Conservation (phyloP, 2,888 invertebrate genomes). For the Tipula vernalis region DNA sequence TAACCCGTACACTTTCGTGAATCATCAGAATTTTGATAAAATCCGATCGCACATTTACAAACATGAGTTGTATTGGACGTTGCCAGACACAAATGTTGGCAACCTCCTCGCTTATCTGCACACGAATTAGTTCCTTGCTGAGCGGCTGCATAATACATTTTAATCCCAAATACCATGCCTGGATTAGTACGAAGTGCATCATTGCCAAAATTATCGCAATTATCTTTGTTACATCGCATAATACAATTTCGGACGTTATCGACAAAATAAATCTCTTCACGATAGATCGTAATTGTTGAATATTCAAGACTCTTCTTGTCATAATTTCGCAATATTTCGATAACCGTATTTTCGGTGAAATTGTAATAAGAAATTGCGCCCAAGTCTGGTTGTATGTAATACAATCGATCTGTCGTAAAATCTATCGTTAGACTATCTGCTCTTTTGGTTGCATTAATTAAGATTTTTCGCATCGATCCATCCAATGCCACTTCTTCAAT, state of each 20-base stretch:
- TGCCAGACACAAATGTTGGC: constrained; percentile 65
- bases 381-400: constrained; percentile 51
- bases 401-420: constrained; percentile 45
- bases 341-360: constrained; percentile 23
- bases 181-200: constrained; percentile 47
- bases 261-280: constrained; percentile 52
- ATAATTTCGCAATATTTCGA: background rate
- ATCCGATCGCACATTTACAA: constrained; percentile 70
- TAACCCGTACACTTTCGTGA: constrained; percentile 41
- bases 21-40: constrained; percentile 40
- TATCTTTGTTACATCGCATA: constrained; percentile 47
- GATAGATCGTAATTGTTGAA: constrained; percentile 44
- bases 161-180: constrained; percentile 47
- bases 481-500: constrained; percentile 55
- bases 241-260: constrained; percentile 49
- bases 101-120: constrained; percentile 41
- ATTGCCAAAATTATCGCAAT: constrained; percentile 31
- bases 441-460: constrained; percentile 25
- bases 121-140: constrained; percentile 49
- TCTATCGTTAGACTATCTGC: constrained; percentile 49
- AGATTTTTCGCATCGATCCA: constrained; percentile 39
- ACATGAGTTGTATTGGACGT: constrained; percentile 40
- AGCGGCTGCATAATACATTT: constrained; percentile 55
- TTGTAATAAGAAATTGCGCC: constrained; percentile 50
- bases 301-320: background rate